Base-by-base conservation (phyloP, 2,797 vertebrate genomes). In the Geotrypetes seraphini region DNA sequence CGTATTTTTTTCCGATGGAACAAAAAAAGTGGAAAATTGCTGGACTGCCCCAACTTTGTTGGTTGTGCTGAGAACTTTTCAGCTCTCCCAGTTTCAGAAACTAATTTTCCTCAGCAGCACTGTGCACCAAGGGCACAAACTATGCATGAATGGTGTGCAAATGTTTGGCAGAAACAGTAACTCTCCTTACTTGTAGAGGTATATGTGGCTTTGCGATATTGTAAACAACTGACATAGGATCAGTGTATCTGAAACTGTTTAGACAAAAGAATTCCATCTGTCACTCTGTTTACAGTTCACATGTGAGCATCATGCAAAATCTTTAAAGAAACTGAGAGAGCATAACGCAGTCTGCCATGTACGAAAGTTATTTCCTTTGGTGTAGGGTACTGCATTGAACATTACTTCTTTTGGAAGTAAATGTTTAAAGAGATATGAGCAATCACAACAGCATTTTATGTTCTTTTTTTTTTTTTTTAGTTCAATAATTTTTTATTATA, bases 221-320 rank as follows among this genome's bases (percentile, higher is more conserved):
- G 57, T 74, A 77, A 74, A 75, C 67, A 77, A 72, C 63, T 66
- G 71, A 73, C 68, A 73, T 23, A 63, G 52, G 62, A 69, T 60
- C 36, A 71, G 63, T 69, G 64, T 64, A 63, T 75, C 69, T 75
- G 69, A 73, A 73, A 71, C 43, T 69, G 66, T 79, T 76, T 76
- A 73, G 58, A 68, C 59, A 57, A 65, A 77, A 61, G 68, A 51
- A 77, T 77, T 78, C 70, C 66, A 68, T 73, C 67, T 73, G 70
- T 78, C 70, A 70, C 57, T 71, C 47, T 77, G 71, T 78, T 80
- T 79, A 77, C 55, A 66, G 70, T 70, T 72, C 67, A 70, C 56
- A 73, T 66, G 59, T 59, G 69, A 75, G 26, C 38, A 31, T 69
- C 65, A 57, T 57, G 65, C 57, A 57, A 75, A 78, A 70, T 43